phyloP scores from a whole-genome alignment of 2,888 invertebrate species.

The Amiota mariae region DNA sequence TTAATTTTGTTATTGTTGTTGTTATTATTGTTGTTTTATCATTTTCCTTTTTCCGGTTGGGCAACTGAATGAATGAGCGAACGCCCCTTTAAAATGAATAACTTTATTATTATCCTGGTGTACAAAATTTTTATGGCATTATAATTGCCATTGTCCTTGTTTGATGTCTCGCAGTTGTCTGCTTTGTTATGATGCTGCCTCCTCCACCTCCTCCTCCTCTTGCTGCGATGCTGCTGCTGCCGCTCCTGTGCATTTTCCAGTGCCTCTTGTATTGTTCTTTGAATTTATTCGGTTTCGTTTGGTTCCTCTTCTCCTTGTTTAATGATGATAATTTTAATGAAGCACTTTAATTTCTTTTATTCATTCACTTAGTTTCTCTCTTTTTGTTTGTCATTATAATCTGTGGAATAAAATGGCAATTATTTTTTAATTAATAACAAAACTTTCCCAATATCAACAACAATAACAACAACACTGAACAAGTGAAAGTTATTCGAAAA shows the following conservation, averaged over 20 bases:
- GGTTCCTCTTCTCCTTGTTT: background rate
- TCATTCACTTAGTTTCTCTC: background rate
- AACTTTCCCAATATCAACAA: background rate
- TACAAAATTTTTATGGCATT: slow-evolving; percentile 20
- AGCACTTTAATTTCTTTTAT: slow-evolving; percentile 6
- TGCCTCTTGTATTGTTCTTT: no score
- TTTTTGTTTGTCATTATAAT: background rate
- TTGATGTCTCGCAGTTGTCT: slow-evolving; percentile 3
- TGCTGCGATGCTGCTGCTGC: no score
- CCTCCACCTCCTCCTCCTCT: no score
- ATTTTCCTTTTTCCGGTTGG: background rate
- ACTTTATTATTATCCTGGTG: slow-evolving; percentile 11
- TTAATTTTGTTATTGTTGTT: background rate
- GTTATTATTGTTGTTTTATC: background rate
- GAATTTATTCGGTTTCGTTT: no score
- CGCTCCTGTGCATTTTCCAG: no score
- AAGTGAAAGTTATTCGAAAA: background rate
- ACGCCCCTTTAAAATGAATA: slow-evolving; percentile 8
- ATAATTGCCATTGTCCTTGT: slow-evolving; percentile 14
- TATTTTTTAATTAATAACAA: slow-evolving; percentile 26
- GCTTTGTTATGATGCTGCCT: background rate
- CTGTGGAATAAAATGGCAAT: slow-evolving; percentile 7
- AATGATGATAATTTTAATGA: slow-evolving; percentile 11
- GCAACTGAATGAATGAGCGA: no score
- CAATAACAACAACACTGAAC: background rate